These are phyloP conservation scores for Apantesis nais DNA, from an alignment of 2,888 invertebrate genomes.

Conservation along the genomic window DNA sequence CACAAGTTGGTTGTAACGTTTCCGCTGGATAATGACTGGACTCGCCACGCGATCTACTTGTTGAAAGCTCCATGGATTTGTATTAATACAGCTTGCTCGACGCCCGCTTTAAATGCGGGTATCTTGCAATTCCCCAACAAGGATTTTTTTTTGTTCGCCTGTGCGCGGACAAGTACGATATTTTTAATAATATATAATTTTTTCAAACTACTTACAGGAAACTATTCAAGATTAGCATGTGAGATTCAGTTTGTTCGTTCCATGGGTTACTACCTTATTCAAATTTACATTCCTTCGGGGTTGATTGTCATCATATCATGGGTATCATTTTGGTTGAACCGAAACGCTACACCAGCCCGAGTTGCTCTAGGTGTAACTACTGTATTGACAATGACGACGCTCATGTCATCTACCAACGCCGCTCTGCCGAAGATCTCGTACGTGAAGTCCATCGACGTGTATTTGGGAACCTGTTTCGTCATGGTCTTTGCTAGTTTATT, in stretches of 20 bases:
- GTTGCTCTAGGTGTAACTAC: slow-evolving; percentile 97
- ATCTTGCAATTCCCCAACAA: slow-evolving; percentile 61
- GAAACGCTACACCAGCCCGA: slow-evolving; percentile 97
- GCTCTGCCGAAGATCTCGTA: slow-evolving; percentile 99
- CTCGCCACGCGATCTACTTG: slow-evolving; percentile 53
- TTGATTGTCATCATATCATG: slow-evolving; percentile 98
- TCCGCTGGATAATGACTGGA: slow-evolving; percentile 49
- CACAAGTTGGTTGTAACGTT: slow-evolving; percentile 44
- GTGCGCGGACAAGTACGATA: slow-evolving; percentile 67
- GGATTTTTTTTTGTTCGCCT: slow-evolving; percentile 60
- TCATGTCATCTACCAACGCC: slow-evolving; percentile 98
- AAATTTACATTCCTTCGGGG: slow-evolving; percentile 98
- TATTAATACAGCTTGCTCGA: slow-evolving; percentile 48
- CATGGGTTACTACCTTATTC: slow-evolving; percentile 99
- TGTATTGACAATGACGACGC: slow-evolving; percentile 98
- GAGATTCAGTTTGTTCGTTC: slow-evolving; percentile 98
- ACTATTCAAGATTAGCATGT: slow-evolving; percentile 97
- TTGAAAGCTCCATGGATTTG: slow-evolving; percentile 56
- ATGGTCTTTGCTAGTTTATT: slow-evolving; percentile 99
- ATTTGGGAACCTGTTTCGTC: slow-evolving; percentile 98
- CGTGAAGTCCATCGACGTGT: slow-evolving; percentile 98
- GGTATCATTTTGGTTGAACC: too few relatives aligned
- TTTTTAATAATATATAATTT: slow-evolving; percentile 62
- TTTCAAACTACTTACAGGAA: slow-evolving; percentile 87
- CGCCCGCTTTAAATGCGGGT: slow-evolving; percentile 55